Evolutionary conservation across 2,113 vertebrate species (phyloP), one percentile per base, ranked within the genome.

Genomic region (Zosterops pallidus): DNA sequence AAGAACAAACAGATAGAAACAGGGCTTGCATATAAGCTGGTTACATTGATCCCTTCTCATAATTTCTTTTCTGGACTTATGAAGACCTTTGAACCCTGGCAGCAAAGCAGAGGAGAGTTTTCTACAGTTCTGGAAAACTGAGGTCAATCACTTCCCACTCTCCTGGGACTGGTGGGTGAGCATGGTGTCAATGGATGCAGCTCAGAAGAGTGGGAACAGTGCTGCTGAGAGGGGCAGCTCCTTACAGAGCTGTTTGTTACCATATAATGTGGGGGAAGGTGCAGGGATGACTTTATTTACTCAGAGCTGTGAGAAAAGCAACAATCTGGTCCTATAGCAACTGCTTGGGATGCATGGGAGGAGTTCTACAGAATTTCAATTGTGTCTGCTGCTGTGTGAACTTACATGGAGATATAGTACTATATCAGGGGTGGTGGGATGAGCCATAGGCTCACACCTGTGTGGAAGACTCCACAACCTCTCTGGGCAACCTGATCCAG

Each of bases 361-460:
- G 0, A 52, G 11, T 41, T 56, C 22, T 75, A n/a, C 14, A 44
- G 14, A 16, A 21, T 81, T 84, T 82, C 22, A 41, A n/a, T 22
- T 14, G 24, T 57, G 29, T 39, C 44, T 65, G 31, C 60, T 65
- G 28, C 65, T 77, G 13, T 33, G 22, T 57, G 24, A 62, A 53
- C 2, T 31, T 79, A 21, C 24, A 9, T 7, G 22, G 31, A 56
- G 3, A 7, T 52, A 22, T 0, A 2, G 7, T 25, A 24, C 7
- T 37, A 1, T 12, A 11, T 14, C 21, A n/a, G 47, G 16, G 4
- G 13, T n/a, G 35, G 18, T 14, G n/a, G 31, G 18, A 33, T 56
- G 26, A n/a, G 6, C n/a, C 28, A 26, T 15, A 41, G 44, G 26
- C 15, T 90, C 29, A 33, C 39, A 75, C 9, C 12, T 59, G 1